Base-by-base conservation (phyloP, 2,888 invertebrate genomes). In the Folsomia candida region DNA sequence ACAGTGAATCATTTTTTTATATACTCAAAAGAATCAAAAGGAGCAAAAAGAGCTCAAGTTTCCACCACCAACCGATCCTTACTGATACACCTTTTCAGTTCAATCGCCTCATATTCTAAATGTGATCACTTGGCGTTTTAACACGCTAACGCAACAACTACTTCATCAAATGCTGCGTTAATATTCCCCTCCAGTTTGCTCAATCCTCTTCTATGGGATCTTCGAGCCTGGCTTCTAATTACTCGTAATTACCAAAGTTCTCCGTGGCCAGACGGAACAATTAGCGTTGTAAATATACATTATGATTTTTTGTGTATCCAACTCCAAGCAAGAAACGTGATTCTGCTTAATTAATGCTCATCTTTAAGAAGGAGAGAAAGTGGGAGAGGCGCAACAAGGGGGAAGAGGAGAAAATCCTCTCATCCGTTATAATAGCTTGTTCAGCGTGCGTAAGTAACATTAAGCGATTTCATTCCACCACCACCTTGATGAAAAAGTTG, bases 241-340 rank as follows among this genome's bases (percentile, higher is more conserved):
- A 47, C 63, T 37, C n/a, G 4, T 64, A 64, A 64, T 64, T 64
- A 51, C 63, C 63, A 64, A 64, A 24, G 24, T 64, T 64, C 27
- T 51, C 25, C 63, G 37, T 37, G 37, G 4, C 37, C 6, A 25
- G 59, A 25, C 11, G 26, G 11, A 59, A 6, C 24, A 65, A 65
- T 65, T 65, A 65, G 25, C 2, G 54, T 14, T 54, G 54, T 65
- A 65, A 65, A 65, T 65, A 54, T 65, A 51, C 57, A 65, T 65
- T 65, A 65, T 54, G 51, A 65, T 65, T 65, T 65, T 64, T 65
- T 64, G 20, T 54, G 20, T 54, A 4, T 25, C 57, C 65, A 22
- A 25, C 51, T 25, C 65, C 54, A 3, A 20, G 26, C n/a, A n/a
- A n/a, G 9, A 18, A 28, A 54, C 65, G 65, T 54, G 65, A 51